These are phyloP conservation scores for Danio aesculapii DNA, from an alignment of 2,797 vertebrate species.

Conservation along the genomic window DNA sequence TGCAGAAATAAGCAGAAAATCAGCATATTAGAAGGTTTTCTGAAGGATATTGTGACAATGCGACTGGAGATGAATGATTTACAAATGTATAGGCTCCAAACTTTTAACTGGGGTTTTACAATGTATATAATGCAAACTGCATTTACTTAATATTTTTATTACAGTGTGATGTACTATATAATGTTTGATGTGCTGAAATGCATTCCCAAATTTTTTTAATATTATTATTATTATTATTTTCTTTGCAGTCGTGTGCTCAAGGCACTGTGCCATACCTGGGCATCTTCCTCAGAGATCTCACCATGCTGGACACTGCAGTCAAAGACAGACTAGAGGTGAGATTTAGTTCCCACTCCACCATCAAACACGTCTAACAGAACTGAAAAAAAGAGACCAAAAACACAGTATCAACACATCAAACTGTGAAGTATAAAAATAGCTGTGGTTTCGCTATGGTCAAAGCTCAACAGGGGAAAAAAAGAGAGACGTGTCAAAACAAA, in stretches of 20 bases:
- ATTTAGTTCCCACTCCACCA: neutral
- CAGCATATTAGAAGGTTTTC: too few species aligned
- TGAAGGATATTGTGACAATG: too few species aligned
- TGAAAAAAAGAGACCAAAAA: neutral
- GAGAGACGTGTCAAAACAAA: neutral
- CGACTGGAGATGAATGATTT: too few species aligned
- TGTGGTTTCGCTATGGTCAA: slow-evolving; percentile 17
- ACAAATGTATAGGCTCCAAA: neutral
- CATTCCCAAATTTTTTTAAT: too few species aligned
- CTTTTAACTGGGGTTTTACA: too few species aligned
- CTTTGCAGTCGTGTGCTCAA: slow-evolving; percentile 72
- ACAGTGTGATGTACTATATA: neutral
- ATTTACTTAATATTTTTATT: too few species aligned
- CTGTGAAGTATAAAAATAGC: slow-evolving; percentile 28
- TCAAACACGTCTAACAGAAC: neutral
- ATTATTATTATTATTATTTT: too few species aligned
- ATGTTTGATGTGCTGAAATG: neutral
- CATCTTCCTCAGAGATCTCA: slow-evolving; percentile 91
- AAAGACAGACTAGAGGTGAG: slow-evolving; percentile 88
- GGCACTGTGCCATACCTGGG: slow-evolving; percentile 94
- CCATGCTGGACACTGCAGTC: slow-evolving; percentile 92
- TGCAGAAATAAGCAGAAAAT: too few species aligned
- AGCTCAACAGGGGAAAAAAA: neutral
- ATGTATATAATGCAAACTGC: neutral
- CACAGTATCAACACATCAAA: neutral